Evolutionary conservation across 2,797 vertebrate species (phyloP), one percentile per base, ranked within the genome.

Genomic region (Smutsia gigantea): DNA sequence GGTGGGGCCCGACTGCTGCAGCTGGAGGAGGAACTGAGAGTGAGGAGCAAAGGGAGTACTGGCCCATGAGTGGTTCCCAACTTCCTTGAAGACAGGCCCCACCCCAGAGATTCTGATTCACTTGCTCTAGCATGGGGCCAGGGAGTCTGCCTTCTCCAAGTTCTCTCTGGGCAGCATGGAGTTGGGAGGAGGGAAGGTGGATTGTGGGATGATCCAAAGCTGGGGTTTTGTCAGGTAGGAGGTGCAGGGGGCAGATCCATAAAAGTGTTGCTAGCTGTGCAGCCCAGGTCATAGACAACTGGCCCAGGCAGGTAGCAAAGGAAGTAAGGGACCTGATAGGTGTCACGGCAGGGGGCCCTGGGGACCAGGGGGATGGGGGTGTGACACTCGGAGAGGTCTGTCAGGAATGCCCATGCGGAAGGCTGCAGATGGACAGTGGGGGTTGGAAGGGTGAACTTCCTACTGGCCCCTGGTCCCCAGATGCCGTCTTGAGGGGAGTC

Each of bases 141-240:
- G 57, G 39, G n/a, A 86, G 4, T 57, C 90, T 42, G 25, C 29
- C 90, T 27, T 69, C 61, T 68, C 46, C 21, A 4, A 31, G 39
- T 86, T 81, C 78, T 84, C 53, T 88, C 53, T 88, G 4, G 39
- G 83, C 42, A 64, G 46, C 31, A 0, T 37, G 79, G 42, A 27
- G 64, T 46, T 6, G 2, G 79, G 15, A 75, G 29, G 87, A 53
- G 49, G 90, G 87, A 90, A 39, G 23, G 51, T 5, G 0, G n/a
- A 12, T 31, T n/a, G 19, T 31, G 78, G 34, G 17, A 63, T 49
- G 49, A 53, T 31, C 87, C 46, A 25, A 79, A 49, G 42, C 3
- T 51, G 61, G 83, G 23, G 7, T 90, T 93, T 87, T 71, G 51
- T 74, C 77, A 19, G 42, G 34, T 39, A 31, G 37, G 46, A 85